Evolutionary conservation across 2,888 invertebrate genomes (phyloP).

Genomic region (Hydraecia micacea): DNA sequence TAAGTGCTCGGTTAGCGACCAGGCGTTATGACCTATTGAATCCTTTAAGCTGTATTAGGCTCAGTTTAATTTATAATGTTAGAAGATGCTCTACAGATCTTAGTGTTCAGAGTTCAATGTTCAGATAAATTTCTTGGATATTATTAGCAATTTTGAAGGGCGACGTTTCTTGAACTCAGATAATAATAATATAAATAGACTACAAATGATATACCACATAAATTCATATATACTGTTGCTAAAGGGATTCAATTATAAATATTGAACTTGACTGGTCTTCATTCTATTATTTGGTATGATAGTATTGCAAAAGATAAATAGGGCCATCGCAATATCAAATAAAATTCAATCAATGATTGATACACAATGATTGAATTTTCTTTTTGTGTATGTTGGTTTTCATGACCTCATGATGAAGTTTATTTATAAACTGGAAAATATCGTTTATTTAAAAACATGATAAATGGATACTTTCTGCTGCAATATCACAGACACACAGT

Average conservation of each 20-base stretch:
- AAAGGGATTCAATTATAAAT: slow-evolving; percentile 9
- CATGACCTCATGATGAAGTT: background rate
- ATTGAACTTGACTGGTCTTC: slow-evolving; percentile 1
- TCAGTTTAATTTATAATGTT: slow-evolving; percentile 33
- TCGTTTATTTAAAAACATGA: background rate
- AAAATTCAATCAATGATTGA: background rate
- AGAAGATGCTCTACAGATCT: slow-evolving; percentile 30
- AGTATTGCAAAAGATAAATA: slow-evolving; percentile 3
- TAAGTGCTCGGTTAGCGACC: slow-evolving; percentile 14
- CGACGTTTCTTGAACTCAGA: slow-evolving; percentile 56
- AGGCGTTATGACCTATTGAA: slow-evolving; percentile 27
- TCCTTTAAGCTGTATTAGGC: slow-evolving; percentile 4
- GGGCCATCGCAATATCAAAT: background rate
- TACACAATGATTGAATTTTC: too few species aligned
- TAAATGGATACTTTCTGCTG: background rate
- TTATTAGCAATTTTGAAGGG: slow-evolving; percentile 65
- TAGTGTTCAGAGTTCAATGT: slow-evolving; percentile 56
- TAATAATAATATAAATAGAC: slow-evolving; percentile 52
- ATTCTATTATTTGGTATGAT: background rate
- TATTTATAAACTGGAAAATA: slow-evolving; percentile 1
- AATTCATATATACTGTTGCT: background rate
- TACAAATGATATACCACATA: slow-evolving; percentile 13
- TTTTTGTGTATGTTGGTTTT: background rate
- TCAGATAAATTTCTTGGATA: slow-evolving; percentile 56
- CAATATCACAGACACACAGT: slow-evolving; percentile 17